phyloP scores from a whole-genome alignment of 2,113 vertebrate genomes.

The Pollachius pollachius region DNA sequence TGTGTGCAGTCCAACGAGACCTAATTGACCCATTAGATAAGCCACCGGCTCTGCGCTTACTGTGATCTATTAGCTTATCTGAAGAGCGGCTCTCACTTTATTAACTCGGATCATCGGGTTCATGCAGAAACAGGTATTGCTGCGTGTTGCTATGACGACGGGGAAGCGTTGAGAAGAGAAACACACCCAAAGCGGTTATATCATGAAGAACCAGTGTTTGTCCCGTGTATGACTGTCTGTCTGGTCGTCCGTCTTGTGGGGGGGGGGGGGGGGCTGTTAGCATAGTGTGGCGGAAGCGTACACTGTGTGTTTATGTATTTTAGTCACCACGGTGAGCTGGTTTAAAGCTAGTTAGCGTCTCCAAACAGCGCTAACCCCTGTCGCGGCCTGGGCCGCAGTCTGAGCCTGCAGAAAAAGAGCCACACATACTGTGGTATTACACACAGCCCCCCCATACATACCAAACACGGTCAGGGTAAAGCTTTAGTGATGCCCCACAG shows the following conservation, averaged over 20 bases:
- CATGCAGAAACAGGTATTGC: conserved; percentile 50
- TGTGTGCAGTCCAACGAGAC: too few species aligned
- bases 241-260: conserved; percentile 23
- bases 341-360: conserved; percentile 57
- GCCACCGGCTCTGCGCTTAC: background rate
- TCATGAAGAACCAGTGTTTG: conserved; percentile 43
- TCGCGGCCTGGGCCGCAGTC: conserved; percentile 52
- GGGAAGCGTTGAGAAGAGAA: conserved; percentile 52
- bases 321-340: conserved; percentile 59
- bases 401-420: conserved; percentile 35
- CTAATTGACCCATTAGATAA: background rate
- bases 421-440: conserved; percentile 29
- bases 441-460: conserved; percentile 29
- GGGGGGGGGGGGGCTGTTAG: too few species aligned
- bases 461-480: conserved; percentile 23
- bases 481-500: conserved; percentile 47
- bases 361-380: conserved; percentile 68
- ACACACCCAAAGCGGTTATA: conserved; percentile 20
- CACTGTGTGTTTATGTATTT: conserved; percentile 69
- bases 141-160: conserved; percentile 61
- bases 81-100: conserved; percentile 8
- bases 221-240: conserved; percentile 59
- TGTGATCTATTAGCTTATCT: background rate
- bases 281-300: conserved; percentile 40
- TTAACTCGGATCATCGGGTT: conserved; percentile 4